phyloP scores from a whole-genome alignment of 2,113 vertebrate genomes.

The Xenopus borealis region DNA sequence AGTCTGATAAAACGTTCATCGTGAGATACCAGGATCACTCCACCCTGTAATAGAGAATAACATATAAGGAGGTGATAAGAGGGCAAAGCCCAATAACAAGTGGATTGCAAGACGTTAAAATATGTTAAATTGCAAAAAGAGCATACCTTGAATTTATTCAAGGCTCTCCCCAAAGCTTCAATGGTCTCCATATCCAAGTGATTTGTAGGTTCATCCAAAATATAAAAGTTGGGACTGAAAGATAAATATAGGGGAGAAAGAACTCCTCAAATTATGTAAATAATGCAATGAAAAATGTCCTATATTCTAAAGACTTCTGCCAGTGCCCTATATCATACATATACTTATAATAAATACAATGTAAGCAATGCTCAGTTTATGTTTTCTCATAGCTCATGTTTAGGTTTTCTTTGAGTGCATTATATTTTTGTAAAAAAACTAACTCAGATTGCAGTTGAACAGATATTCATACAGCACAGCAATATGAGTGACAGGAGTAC shows the following conservation, averaged over 20 bases:
- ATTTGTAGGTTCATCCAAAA: conserved; percentile 96
- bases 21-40: conserved; percentile 90
- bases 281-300: no score
- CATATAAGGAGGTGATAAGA: background rate
- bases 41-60: conserved; percentile 69
- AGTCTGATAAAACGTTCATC: conserved; percentile 92
- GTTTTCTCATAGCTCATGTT: no score
- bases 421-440: no score
- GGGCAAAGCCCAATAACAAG: background rate
- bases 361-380: no score
- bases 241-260: background rate
- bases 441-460: no score
- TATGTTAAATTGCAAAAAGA: background rate
- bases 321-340: no score
- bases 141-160: conserved; percentile 84
- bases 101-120: background rate
- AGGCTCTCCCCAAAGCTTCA: conserved; percentile 85
- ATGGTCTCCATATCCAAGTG: conserved; percentile 99
- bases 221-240: conserved; percentile 93
- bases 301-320: no score
- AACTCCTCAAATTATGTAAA: no score
- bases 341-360: no score
- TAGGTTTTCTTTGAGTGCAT: no score
- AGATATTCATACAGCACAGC: no score
- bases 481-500: no score